Conservation (phyloP, 2,888 invertebrate genomes). For the Eupeodes luniger region DNA sequence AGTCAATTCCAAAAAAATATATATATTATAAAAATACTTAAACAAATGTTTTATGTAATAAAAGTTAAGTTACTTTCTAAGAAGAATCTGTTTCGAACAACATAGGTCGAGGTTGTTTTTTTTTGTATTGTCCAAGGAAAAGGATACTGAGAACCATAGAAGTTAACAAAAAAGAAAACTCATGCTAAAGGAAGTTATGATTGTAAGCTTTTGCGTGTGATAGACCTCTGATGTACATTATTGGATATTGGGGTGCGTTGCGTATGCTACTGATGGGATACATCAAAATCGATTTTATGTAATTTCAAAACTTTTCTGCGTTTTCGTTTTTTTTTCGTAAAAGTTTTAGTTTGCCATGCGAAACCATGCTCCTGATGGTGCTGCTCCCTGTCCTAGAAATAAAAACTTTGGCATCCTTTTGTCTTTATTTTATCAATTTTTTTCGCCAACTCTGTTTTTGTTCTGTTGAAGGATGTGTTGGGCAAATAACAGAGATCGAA, state of each 20-base stretch:
- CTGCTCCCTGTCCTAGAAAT: not conserved
- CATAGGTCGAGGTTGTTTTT: too few relatives aligned
- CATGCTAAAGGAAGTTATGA: not conserved
- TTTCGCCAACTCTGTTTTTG: constrained; percentile 1
- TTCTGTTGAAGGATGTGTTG: constrained; percentile 15
- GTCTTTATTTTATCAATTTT: constrained; percentile 39
- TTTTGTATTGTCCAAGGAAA: too few relatives aligned
- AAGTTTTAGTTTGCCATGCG: not conserved
- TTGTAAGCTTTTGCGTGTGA: not conserved
- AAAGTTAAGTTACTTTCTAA: too few relatives aligned
- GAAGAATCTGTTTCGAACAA: too few relatives aligned
- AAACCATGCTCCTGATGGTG: not conserved
- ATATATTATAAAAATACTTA: too few relatives aligned
- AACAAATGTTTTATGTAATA: too few relatives aligned
- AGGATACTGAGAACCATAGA: too few relatives aligned
- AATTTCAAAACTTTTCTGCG: constrained; percentile 7
- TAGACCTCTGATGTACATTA: not conserved
- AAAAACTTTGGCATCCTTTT: constrained; percentile 21
- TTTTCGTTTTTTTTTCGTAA: not conserved
- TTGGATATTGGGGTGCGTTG: too few relatives aligned
- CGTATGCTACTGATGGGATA: too few relatives aligned
- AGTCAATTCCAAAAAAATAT: too few relatives aligned
- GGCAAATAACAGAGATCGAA: constrained; percentile 14
- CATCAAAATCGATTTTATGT: constrained; percentile 7
- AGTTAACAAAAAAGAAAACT: too few relatives aligned